A percentile compares a stretch with the other conserved stretches of the same genome.
These are phyloP conservation scores for Dasysyrphus tricinctus DNA, from an alignment of 2,888 invertebrate genomes.

Conservation along the genomic window DNA sequence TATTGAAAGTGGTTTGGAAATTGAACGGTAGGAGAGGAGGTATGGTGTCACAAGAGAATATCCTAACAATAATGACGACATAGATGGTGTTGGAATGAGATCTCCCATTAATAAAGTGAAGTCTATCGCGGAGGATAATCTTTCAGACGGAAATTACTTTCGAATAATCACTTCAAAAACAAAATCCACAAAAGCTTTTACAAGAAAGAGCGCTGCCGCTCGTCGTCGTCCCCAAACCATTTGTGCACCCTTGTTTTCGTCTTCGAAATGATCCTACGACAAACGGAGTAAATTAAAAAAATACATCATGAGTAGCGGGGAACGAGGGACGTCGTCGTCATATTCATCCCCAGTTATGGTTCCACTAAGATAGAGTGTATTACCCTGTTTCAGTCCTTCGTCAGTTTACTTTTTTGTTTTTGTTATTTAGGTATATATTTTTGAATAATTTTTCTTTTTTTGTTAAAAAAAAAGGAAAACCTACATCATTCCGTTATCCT, in stretches of 20 bases:
- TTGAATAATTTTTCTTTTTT: slow-evolving; percentile 43
- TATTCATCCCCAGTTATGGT: slow-evolving; percentile 48
- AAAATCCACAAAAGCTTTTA: slow-evolving; percentile 73
- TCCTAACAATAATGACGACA: slow-evolving; percentile 27
- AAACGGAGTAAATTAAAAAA: slow-evolving; percentile 69
- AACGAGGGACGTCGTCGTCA: not conserved
- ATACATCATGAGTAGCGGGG: slow-evolving; percentile 22
- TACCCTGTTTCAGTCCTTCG: slow-evolving; percentile 49
- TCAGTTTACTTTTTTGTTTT: slow-evolving; percentile 33
- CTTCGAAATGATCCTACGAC: slow-evolving; percentile 35
- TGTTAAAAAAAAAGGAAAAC: slow-evolving; percentile 21
- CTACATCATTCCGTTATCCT: slow-evolving; percentile 62
- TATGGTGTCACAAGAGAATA: slow-evolving; percentile 4
- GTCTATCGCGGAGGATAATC: slow-evolving; percentile 74
- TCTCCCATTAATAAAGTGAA: slow-evolving; percentile 74
- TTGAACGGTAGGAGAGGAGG: not conserved
- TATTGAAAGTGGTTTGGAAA: slow-evolving; percentile 65
- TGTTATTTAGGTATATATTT: slow-evolving; percentile 38
- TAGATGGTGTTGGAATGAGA: slow-evolving; percentile 12
- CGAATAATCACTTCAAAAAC: slow-evolving; percentile 75
- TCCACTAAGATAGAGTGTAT: slow-evolving; percentile 56
- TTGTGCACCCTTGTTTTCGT: slow-evolving; percentile 14
- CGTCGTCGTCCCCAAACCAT: not conserved
- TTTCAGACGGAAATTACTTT: slow-evolving; percentile 75
- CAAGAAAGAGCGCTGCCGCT: slow-evolving; percentile 2